Conservation (phyloP, 1,140 invertebrate species). For the Phthorimaea operculella region DNA sequence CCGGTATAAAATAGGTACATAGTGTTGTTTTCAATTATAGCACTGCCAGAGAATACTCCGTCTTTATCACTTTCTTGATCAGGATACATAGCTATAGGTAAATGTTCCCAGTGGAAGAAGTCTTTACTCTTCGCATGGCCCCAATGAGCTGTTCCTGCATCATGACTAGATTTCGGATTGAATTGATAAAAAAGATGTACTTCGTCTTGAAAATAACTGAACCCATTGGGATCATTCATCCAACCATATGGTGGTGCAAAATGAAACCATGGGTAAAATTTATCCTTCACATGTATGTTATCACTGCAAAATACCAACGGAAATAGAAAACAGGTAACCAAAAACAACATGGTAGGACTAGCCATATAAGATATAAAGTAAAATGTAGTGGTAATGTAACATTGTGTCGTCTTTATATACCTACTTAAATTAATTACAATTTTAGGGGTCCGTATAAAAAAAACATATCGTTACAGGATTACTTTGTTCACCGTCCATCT, state of each 20-base stretch:
- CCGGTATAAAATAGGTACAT: slow-evolving; percentile 58
- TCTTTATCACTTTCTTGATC: slow-evolving; percentile 38
- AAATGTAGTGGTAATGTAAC: too few relatives aligned
- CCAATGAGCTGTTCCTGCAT: slow-evolving; percentile 43
- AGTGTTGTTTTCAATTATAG: slow-evolving; percentile 38
- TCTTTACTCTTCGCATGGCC: slow-evolving; percentile 51
- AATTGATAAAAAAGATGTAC: slow-evolving; percentile 60
- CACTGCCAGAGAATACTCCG: slow-evolving; percentile 59
- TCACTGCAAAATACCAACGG: too few relatives aligned
- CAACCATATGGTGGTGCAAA: slow-evolving; percentile 44
- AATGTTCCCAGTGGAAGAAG: slow-evolving; percentile 47
- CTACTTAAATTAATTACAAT: too few relatives aligned
- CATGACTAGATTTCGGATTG: slow-evolving; percentile 35
- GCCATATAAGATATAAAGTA: too few relatives aligned
- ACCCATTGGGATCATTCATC: slow-evolving; percentile 65
- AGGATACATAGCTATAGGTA: slow-evolving; percentile 49
- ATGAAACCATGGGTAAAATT: slow-evolving; percentile 47
- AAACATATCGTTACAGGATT: too few relatives aligned
- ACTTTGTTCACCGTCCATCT: too few relatives aligned
- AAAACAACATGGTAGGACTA: too few relatives aligned
- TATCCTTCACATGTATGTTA: too few relatives aligned
- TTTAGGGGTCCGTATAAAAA: too few relatives aligned
- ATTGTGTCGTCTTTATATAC: too few relatives aligned
- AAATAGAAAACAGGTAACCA: too few relatives aligned
- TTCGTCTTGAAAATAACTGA: slow-evolving; percentile 34